These are phyloP conservation scores for Dermatemys mawii DNA, from an alignment of 2,113 vertebrate genomes.

Conservation along the genomic window DNA sequence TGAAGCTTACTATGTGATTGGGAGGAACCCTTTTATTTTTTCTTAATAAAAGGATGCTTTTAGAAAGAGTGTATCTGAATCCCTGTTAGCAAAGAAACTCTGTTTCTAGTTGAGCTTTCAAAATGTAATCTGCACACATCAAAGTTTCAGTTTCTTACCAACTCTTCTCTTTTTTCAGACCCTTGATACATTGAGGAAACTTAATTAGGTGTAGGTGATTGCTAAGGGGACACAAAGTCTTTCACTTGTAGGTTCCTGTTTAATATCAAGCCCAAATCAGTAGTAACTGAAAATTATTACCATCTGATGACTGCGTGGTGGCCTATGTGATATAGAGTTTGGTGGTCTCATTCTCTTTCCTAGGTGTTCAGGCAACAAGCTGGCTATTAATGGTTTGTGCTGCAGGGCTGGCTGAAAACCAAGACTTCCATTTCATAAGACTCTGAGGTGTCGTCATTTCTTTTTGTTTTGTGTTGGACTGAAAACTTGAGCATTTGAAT, in stretches of 20 bases:
- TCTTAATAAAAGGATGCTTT: neutral
- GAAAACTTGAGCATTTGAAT: neutral
- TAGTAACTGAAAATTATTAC: neutral
- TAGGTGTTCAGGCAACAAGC: neutral
- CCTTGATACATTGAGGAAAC: neutral
- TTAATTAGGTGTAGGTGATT: neutral
- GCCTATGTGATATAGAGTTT: fast-evolving
- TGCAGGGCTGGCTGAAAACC: neutral
- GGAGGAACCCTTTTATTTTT: neutral
- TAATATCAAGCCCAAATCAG: neutral
- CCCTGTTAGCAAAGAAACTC: neutral
- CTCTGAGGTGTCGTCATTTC: neutral
- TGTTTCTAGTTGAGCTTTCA: neutral
- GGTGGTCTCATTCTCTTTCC: neutral
- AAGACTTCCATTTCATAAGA: neutral
- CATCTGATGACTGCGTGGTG: neutral
- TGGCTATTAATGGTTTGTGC: neutral
- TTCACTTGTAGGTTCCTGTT: neutral
- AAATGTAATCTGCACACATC: neutral
- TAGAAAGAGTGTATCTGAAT: neutral
- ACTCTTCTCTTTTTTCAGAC: neutral
- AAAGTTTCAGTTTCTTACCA: neutral
- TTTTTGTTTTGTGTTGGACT: neutral
- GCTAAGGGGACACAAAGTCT: neutral
- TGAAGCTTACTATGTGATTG: neutral